Conservation (phyloP, 2,797 vertebrate species). For the Pipistrellus kuhlii region DNA sequence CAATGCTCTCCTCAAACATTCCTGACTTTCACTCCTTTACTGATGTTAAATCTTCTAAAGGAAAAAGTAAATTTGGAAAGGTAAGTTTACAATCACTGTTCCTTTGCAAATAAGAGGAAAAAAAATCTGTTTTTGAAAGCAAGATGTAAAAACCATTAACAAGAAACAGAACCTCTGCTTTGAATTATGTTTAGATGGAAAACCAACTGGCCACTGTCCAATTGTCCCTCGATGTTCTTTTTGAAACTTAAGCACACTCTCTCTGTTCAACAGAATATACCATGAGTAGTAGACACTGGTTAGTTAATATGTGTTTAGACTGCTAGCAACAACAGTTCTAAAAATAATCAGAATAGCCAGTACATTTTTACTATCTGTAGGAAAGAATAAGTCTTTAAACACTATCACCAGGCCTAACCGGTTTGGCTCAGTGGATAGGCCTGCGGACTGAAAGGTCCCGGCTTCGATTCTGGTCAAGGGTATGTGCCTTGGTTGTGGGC, state of each 20-base stretch:
- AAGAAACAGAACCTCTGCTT: constrained; percentile 58
- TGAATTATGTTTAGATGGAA: constrained; percentile 57
- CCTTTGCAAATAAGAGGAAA: constrained; percentile 44
- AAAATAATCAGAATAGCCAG: constrained; percentile 41
- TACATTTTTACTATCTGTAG: constrained; percentile 3
- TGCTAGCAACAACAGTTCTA: constrained; percentile 52
- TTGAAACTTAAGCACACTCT: constrained; percentile 21
- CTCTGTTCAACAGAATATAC: constrained; percentile 30
- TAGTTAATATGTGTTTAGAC: constrained; percentile 58
- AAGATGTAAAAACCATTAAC: constrained; percentile 59
- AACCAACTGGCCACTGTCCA: constrained; percentile 41
- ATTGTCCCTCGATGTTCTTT: constrained; percentile 9
- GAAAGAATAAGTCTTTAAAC: constrained; percentile 20
- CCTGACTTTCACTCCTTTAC: not conserved
- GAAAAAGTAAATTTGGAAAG: not conserved
- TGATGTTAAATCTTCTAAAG: constrained; percentile 1
- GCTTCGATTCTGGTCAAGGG: too few species aligned
- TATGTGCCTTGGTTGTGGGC: too few species aligned
- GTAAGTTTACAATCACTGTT: constrained; percentile 8
- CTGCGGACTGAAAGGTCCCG: too few species aligned
- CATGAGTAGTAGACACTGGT: not conserved
- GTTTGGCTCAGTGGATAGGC: too few species aligned
- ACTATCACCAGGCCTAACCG: not conserved
- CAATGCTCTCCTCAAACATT: not conserved
- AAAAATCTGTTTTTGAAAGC: not conserved